Base-by-base conservation (phyloP, 2,113 vertebrate species). In the Neogobius melanostomus region DNA sequence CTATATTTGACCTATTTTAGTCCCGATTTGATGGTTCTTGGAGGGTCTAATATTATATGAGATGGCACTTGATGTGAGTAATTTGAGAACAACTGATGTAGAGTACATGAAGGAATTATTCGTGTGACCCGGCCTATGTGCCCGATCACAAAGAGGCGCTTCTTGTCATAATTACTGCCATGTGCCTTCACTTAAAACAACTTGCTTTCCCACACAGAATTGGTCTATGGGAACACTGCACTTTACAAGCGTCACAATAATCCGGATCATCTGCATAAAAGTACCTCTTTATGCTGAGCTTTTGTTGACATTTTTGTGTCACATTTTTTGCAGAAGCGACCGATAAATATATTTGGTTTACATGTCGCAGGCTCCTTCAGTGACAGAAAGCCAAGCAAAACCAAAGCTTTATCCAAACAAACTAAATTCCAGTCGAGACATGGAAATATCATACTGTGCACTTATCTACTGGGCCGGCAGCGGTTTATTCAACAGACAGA, bases 321-420 rank as follows among this genome's bases (percentile, higher is more conserved):
- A n/a, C 28, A 42, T 42, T 14, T 59, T 59, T 42, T 36, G 21
- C 17, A 59, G 56, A 59, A 14, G 56, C 11, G 11, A 42, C 28
- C 7, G 28, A 59, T 59, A 59, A 21, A 59, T 14, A 59, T 59
- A 42, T 14, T 14, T 36, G 42, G 56, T 59, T 59, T 59, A 59
- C 56, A 59, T 8, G 56, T 15, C 36, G 28, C 56, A 42, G 28
- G 11, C 56, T 21, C 28, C 56, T 42, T 42, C 56, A 42, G 28
- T 59, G 56, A 36, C 56, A 59, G 56, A 59, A 42, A 59, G 21
- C 12, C 56, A 59, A 59, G 56, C 56, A 59, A 59, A 59, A 36
- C 28, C 28, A 14, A 59, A 42, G 28, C 56, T 59, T 36, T 42
- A 59, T 59, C 21, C 12, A 59, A 59, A 59, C 56, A 36, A 36